Percentiles rank a stretch among this genome's conserved stretches.
Conservation (phyloP, 1,140 invertebrate species). For the Globodera rostochiensis region DNA sequence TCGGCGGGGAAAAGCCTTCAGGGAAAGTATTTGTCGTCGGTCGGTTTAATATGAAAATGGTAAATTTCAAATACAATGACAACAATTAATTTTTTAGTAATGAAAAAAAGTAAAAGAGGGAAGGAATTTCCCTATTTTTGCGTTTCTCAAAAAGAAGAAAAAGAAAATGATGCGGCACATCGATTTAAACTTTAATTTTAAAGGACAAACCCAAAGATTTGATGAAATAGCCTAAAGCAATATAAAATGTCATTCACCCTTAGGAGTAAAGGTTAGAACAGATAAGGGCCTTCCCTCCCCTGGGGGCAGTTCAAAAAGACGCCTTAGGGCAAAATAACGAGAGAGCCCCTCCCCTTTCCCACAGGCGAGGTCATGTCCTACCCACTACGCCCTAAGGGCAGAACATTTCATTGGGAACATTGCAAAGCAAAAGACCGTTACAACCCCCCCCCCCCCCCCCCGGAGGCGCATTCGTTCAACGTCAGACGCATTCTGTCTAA, state of each 20-base stretch:
- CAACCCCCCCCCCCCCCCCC: too few relatives aligned
- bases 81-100: too few relatives aligned
- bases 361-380: not conserved
- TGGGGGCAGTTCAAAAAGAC: not conserved
- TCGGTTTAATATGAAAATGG: too few relatives aligned
- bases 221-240: not conserved
- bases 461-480: not conserved
- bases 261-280: not conserved
- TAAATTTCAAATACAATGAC: too few relatives aligned
- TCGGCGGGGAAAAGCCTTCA: not conserved
- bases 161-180: too few relatives aligned
- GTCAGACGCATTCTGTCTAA: too few relatives aligned
- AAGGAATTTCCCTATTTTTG: too few relatives aligned
- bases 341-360: too few relatives aligned
- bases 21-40: not conserved
- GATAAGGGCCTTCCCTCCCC: not conserved
- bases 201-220: not conserved
- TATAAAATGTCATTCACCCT: not conserved
- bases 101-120: too few relatives aligned
- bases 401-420: not conserved
- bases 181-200: too few relatives aligned
- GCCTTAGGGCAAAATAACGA: not conserved
- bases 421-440: not conserved
- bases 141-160: too few relatives aligned
- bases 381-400: too few relatives aligned